Evolutionary conservation across 2,797 vertebrate species (phyloP).

Genomic region (Micromesistius poutassou): DNA sequence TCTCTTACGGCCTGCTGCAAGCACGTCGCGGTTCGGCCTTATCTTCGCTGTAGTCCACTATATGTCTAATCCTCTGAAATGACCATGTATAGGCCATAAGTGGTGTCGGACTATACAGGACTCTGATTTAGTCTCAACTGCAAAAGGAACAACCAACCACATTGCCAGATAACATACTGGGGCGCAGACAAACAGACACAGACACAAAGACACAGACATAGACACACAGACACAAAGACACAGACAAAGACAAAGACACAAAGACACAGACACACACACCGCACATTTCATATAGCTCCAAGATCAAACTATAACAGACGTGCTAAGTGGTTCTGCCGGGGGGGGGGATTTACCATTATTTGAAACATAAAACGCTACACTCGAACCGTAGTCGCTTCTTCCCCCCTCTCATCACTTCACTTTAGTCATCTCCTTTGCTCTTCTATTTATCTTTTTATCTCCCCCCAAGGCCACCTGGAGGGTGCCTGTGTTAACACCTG

Average conservation of each 20-base stretch:
- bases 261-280: background rate
- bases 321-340: background rate
- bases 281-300: background rate
- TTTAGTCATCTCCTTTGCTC: constrained; percentile 30
- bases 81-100: background rate
- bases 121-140: background rate
- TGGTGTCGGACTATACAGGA: background rate
- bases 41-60: background rate
- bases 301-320: background rate
- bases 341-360: constrained; percentile 1
- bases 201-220: background rate
- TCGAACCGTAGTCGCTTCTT: constrained; percentile 38
- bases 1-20: background rate
- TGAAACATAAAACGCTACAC: constrained; percentile 42
- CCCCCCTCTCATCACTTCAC: constrained; percentile 43
- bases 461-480: constrained; percentile 58
- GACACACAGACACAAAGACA: background rate
- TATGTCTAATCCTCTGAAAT: background rate
- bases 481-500: constrained; percentile 52
- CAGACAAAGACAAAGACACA: background rate
- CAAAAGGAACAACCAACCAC: background rate
- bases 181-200: background rate
- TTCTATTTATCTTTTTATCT: constrained; percentile 18
- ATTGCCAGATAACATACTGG: background rate
- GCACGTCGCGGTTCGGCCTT: background rate